phyloP scores from a whole-genome alignment of 2,113 vertebrate genomes.

The Zootoca vivipara region DNA sequence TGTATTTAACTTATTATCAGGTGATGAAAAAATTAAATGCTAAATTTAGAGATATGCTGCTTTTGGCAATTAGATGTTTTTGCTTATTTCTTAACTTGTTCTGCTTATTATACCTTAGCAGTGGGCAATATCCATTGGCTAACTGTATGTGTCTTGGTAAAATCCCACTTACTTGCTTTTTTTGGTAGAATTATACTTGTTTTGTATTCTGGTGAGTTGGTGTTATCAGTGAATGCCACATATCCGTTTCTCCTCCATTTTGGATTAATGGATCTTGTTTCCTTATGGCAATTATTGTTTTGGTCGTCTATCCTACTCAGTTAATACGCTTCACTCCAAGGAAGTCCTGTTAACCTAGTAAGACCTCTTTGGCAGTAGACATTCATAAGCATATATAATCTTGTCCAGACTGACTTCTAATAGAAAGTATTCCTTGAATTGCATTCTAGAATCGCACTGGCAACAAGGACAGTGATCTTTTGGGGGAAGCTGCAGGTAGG shows the following conservation, averaged over 20 bases:
- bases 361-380: background rate
- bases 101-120: background rate
- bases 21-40: background rate
- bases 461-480: background rate
- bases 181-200: background rate
- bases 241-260: constrained; percentile 20
- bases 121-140: constrained; percentile 18
- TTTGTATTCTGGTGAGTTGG: constrained; percentile 34
- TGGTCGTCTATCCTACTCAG: constrained; percentile 46
- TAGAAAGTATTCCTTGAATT: background rate
- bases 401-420: background rate
- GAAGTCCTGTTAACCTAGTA: background rate
- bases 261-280: constrained; percentile 24
- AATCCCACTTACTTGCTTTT: background rate
- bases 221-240: constrained; percentile 30
- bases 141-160: constrained; percentile 4
- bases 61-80: constrained; percentile 44
- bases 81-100: constrained; percentile 24
- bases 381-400: background rate
- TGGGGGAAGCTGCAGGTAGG: background rate
- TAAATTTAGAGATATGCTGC: constrained; percentile 45
- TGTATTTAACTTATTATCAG: constrained; percentile 49
- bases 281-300: constrained; percentile 5
- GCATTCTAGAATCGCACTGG: background rate
- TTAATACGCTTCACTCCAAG: background rate